Evolutionary conservation across 2,888 invertebrate species (phyloP), one percentile per base, ranked within the genome.

Genomic region (Parthenolecanium corni): DNA sequence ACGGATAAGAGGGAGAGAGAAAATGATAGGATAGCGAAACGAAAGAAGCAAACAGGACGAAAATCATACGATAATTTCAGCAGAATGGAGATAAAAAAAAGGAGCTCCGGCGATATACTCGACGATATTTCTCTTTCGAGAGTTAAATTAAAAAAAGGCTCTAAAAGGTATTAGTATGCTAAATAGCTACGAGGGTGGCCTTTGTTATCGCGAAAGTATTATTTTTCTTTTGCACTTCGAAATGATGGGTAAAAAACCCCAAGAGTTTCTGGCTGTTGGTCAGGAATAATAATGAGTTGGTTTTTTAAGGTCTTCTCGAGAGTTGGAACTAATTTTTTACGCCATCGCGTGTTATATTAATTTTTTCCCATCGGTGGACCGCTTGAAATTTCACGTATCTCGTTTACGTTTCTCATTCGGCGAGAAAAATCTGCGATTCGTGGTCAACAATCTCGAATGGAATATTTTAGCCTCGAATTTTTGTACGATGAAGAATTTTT

Each of bases 141-240:
- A 57, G 42, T 46, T 20, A 57, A 57, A 57, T 57, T 57, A 54
- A 54, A 24, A n/a, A 54, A 23, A 31, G 44, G 42, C 40, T 46
- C 44, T 46, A 12, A 47, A 57, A 57, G 57, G 57, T 57, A 57
- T 57, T 57, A 57, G 57, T 57, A 57, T 57, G 57, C 57, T 57
- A 57, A 57, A 57, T 57, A 57, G 57, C 46, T 25, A 40, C 24
- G 11, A 57, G 57, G 57, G 57, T 46, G 57, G 42, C 57, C 57
- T 57, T 44, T 46, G 44, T 57, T 57, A 57, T 57, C 57, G 57
- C 47, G 3, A 47, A 57, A 40, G 57, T 57, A 57, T 57, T 57
- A 57, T 57, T 57, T 57, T 57, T 57, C 57, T 57, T 57, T 57
- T 46, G 14, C 57, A 57, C 46, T 57, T 46, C 25, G 31, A 18